Conservation (phyloP, 1,140 invertebrate genomes). For the Potamilus streckersoni region DNA sequence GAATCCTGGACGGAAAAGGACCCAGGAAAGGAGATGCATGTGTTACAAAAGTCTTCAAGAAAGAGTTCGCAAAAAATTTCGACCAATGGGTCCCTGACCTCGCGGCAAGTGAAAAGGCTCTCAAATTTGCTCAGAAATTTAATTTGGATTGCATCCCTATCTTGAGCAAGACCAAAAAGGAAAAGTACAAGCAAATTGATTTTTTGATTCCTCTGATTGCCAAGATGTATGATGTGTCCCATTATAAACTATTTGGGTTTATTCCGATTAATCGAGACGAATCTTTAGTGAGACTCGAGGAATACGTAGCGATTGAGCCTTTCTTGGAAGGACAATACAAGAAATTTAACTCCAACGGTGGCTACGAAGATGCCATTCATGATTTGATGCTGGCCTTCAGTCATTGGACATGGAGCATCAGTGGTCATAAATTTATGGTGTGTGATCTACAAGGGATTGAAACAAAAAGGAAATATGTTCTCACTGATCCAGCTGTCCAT, state of each 20-base stretch:
- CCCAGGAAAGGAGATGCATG: conserved; percentile 17
- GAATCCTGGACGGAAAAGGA: conserved; percentile 22
- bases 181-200: conserved; percentile 12
- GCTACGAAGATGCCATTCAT: conserved; percentile 17
- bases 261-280: conserved; percentile 19
- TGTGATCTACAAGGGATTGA: conserved; percentile 15
- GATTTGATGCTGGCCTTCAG: conserved; percentile 13
- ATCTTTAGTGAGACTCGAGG: conserved; percentile 4
- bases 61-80: conserved; percentile 21
- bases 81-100: conserved; percentile 9
- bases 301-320: conserved; percentile 14
- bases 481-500: conserved; percentile 16
- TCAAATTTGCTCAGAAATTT: conserved; percentile 21
- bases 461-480: neutral
- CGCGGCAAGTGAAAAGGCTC: conserved; percentile 18
- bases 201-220: conserved; percentile 29
- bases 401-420: conserved; percentile 24
- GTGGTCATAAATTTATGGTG: conserved; percentile 16
- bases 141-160: conserved; percentile 3
- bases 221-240: conserved; percentile 22
- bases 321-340: conserved; percentile 13
- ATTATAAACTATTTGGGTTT: conserved; percentile 26
- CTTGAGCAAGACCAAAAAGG: conserved; percentile 5
- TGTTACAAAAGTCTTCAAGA: conserved; percentile 31
- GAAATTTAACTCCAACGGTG: conserved; percentile 25